Base-by-base conservation (phyloP, 2,888 invertebrate species). In the Hipparchia sbordonii region DNA sequence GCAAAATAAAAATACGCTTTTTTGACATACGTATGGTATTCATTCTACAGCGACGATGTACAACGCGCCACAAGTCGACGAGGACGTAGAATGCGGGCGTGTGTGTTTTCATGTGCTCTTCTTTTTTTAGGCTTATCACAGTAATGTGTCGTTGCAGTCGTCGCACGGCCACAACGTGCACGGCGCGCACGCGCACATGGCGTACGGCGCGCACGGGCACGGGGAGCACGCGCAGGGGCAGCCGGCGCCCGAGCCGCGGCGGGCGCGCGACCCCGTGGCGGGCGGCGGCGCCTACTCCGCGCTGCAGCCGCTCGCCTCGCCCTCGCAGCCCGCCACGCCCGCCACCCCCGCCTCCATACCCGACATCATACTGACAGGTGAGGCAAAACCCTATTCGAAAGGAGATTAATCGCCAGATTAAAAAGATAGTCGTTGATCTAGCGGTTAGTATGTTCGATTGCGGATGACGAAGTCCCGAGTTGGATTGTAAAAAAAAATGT, bases 321-420 rank as follows among this genome's bases (percentile, higher is more conserved):
- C 81, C 74, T 79, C 87, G 79, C 86, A 84, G 75, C 89, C 89
- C 72, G 82, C 86, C 82, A 84, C 94, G 76, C 92, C 91, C 84
- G 94, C 96, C 91, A 97, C 97, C 82, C 97, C 97, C 80, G 96
- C 96, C 90, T 95, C 96, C 91, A 96, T 97, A 92, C 97, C 97
- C 79, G 96, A 97, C 90, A 97, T 97, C 88, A 96, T 97, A 89
- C 95, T 97, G 87, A 97, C 97, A 87, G 97, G 97, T 97, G 46
- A 62, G 13, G 7, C 8, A 51, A 51, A 10, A 23, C 23, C 23
- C 1, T 23, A 23, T 23, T 23, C 23, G 23, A 23, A 1, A 23
- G 23, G 23, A 23, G 23, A 23, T 23, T n/a, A n/a, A n/a, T n/a
- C n/a, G n/a, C n/a, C n/a, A n/a, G n/a, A n/a, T n/a, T 23, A 23